Base-by-base conservation (phyloP, 92 coral and sea anemone species). In the Siderastrea radians region DNA sequence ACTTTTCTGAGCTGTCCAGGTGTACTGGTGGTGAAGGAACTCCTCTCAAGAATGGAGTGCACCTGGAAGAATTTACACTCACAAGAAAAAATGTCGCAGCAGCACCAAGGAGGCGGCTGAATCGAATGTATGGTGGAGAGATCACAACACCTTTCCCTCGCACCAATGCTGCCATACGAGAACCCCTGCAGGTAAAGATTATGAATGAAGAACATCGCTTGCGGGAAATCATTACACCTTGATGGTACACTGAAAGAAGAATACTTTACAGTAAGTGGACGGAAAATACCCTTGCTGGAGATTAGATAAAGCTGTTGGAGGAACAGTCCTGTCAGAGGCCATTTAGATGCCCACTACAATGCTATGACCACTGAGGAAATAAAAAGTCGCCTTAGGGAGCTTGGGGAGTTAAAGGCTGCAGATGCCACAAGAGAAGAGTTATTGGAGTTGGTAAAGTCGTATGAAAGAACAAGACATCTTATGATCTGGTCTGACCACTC, bases 401-500 rank as follows among this genome's bases (percentile, higher is more conserved):
- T 88, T 10, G 72, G 77, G 17, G 83, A 88, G 70, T 82, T n/a
- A 52, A n/a, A 3, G 78, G 3, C 49, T 2, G 7, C 3, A 26
- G 65, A 45, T 73, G 86, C 45, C 1, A 44, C 72, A 9, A 47
- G 66, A 4, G 64, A 45, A 4, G 77, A 81, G 38, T 46, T 82
- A 49, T 17, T 57, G 13, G 11, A 65, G 1, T 72, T 48, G 53
- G n/a, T 88, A 49, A 88, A 53, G 14, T 26, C 38, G 38, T 26
- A 67, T 13, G 91, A 88, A 45, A 46, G 72, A 73, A 75, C 88
- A 46, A 5, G 91, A 11, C 83, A 82, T 2, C 73, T 88, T 0
- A 81, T 79, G 2, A 12, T 75, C 77, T 75, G 88, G 92, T 75
- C 82, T 65, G 84, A 82, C 82, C 38, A 26, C 38, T 26, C 38